These are phyloP conservation scores for Henricia sp. DNA, from an alignment of 53 echinoderm and acorn worm genomes.

Conservation along the genomic window DNA sequence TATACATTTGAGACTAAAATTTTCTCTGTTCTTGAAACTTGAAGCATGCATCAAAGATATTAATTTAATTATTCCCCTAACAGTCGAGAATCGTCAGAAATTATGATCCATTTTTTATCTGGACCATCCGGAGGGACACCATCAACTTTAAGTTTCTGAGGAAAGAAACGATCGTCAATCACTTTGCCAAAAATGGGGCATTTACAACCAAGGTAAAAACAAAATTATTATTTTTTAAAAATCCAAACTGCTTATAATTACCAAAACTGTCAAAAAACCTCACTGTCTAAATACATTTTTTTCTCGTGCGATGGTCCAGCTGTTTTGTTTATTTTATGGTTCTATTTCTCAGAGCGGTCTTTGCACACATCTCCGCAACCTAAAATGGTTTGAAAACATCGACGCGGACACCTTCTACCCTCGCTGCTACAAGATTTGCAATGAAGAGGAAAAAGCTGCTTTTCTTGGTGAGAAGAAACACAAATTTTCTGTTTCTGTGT, in stretches of 20 bases:
- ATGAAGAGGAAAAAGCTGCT: conserved; percentile 87
- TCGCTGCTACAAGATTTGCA: conserved; percentile 92
- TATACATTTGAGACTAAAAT: too few relatives aligned
- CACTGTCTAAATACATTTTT: too few relatives aligned
- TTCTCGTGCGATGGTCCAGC: too few relatives aligned
- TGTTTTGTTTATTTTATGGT: too few relatives aligned
- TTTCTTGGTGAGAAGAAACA: conserved; percentile 81
- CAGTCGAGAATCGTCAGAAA: conserved; percentile 95
- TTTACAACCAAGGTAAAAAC: conserved; percentile 99
- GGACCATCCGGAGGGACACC: conserved; percentile 85
- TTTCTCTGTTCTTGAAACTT: too few relatives aligned
- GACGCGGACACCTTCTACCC: conserved; percentile 92
- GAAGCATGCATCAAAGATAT: too few relatives aligned
- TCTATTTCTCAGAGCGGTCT: conserved; percentile 83
- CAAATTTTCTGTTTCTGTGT: too few relatives aligned
- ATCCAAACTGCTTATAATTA: too few relatives aligned
- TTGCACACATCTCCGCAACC: conserved; percentile 77
- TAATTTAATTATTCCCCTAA: conserved; percentile 6
- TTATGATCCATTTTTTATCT: conserved; percentile 83
- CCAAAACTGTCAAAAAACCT: too few relatives aligned
- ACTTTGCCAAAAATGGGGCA: conserved; percentile 93
- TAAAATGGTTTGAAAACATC: conserved; percentile 77
- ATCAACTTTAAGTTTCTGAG: conserved; percentile 89
- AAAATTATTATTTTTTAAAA: too few relatives aligned
- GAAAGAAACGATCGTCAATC: conserved; percentile 93